phyloP scores from a whole-genome alignment of 1,140 invertebrate species.

The Brachionus koreanus region DNA sequence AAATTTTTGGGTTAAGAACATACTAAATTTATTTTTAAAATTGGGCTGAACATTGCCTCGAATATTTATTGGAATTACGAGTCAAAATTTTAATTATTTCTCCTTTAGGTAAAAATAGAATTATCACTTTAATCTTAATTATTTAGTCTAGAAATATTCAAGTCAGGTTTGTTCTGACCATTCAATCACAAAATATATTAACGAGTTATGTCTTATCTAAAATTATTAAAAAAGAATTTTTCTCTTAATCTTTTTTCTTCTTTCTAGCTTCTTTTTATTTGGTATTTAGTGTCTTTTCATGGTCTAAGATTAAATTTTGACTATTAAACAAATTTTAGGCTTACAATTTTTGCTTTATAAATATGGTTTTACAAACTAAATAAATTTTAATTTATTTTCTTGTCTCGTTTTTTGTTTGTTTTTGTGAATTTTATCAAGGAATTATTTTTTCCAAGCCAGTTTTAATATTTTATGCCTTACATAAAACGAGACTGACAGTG shows the following conservation, averaged over 20 bases:
- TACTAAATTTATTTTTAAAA: background rate
- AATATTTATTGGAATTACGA: background rate
- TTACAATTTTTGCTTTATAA: background rate
- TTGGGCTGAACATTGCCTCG: background rate
- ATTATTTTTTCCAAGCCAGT: too few relatives aligned
- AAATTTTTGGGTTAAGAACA: background rate
- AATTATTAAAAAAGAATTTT: background rate
- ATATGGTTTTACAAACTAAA: background rate
- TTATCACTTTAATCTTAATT: background rate
- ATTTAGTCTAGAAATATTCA: background rate
- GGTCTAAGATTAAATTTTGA: background rate
- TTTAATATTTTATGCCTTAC: too few relatives aligned
- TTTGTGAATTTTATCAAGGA: background rate
- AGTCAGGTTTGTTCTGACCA: conserved; percentile 12
- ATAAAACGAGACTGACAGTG: too few relatives aligned
- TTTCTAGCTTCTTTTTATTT: background rate
- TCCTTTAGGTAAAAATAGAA: background rate
- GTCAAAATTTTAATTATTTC: conserved; percentile 4
- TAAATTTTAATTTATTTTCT: background rate
- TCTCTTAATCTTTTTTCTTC: background rate
- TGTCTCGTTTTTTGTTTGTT: background rate
- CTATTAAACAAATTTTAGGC: background rate
- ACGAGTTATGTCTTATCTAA: background rate
- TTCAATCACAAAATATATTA: background rate
- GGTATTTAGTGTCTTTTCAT: background rate